A percentile compares a stretch with the other conserved stretches of the same genome.
These are phyloP conservation scores for Scopus umbretta DNA, from an alignment of 2,113 vertebrate genomes.

Conservation along the genomic window DNA sequence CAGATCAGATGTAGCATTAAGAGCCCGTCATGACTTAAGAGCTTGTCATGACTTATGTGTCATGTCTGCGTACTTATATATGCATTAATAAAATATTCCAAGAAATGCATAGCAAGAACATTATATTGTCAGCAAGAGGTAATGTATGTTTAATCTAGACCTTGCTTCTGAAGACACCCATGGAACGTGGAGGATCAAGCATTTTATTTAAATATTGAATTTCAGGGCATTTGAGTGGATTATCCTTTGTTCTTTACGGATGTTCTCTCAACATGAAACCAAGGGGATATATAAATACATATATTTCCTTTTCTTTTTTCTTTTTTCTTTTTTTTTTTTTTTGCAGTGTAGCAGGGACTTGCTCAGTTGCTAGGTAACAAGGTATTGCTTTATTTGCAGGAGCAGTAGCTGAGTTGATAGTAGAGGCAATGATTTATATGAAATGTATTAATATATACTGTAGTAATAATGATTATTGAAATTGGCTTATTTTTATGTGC, in stretches of 20 bases:
- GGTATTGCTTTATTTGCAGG: slow-evolving; percentile 75
- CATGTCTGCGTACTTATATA: not conserved
- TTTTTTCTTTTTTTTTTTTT: not conserved
- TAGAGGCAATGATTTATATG: slow-evolving; percentile 68
- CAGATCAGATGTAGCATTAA: not conserved
- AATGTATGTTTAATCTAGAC: slow-evolving; percentile 35
- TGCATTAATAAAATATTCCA: slow-evolving; percentile 16
- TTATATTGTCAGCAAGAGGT: slow-evolving; percentile 6
- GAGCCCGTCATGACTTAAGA: not conserved
- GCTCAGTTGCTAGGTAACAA: slow-evolving; percentile 85
- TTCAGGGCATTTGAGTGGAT: slow-evolving; percentile 38
- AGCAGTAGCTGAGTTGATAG: slow-evolving; percentile 63
- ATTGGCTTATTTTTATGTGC: slow-evolving; percentile 28
- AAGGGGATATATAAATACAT: slow-evolving; percentile 31
- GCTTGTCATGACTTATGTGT: not conserved
- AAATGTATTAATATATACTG: slow-evolving; percentile 52
- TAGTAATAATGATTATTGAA: slow-evolving; percentile 56
- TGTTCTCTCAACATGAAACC: slow-evolving; percentile 52
- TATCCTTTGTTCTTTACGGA: slow-evolving; percentile 53
- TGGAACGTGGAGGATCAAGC: not conserved
- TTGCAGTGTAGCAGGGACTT: slow-evolving; percentile 68
- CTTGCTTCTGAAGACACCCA: not conserved
- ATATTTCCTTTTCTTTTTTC: not conserved
- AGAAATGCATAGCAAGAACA: not conserved
- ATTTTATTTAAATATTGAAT: slow-evolving; percentile 40